These are phyloP conservation scores for Thecocarcelia acutangulata DNA, from an alignment of 2,888 invertebrate genomes.

Conservation along the genomic window DNA sequence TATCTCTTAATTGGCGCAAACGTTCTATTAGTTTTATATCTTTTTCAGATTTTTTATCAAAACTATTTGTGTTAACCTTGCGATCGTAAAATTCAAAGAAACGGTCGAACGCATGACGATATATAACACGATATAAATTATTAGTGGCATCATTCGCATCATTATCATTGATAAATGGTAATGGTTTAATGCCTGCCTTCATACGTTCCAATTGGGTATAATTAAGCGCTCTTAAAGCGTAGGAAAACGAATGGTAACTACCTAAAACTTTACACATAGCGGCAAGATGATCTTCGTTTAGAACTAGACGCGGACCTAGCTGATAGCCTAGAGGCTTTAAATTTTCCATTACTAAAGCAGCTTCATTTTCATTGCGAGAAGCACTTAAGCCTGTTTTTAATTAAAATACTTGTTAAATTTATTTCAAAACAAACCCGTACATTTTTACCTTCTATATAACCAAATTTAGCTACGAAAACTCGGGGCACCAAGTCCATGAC, in stretches of 20 bases:
- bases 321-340: slow-evolving; percentile 75
- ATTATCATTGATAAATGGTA: slow-evolving; percentile 74
- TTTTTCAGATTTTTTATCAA: slow-evolving; percentile 60
- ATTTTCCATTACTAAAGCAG: slow-evolving; percentile 77
- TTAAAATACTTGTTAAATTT: not conserved
- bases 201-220: slow-evolving; percentile 74
- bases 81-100: slow-evolving; percentile 78
- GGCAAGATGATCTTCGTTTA: slow-evolving; percentile 76
- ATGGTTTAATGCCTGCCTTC: slow-evolving; percentile 72
- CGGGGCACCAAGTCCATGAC: slow-evolving; percentile 75
- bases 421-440: not conserved
- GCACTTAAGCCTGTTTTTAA: slow-evolving; percentile 72
- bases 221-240: slow-evolving; percentile 74
- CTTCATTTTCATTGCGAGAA: slow-evolving; percentile 71
- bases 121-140: slow-evolving; percentile 76
- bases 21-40: slow-evolving; percentile 71
- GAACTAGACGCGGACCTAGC: slow-evolving; percentile 76
- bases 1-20: slow-evolving; percentile 72
- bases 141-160: slow-evolving; percentile 62
- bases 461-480: slow-evolving; percentile 76
- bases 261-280: slow-evolving; percentile 76
- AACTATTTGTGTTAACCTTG: slow-evolving; percentile 57
- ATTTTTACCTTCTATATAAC: slow-evolving; percentile 74
- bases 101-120: slow-evolving; percentile 77
- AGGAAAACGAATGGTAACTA: slow-evolving; percentile 78